These are phyloP conservation scores for Syncerus caffer DNA, from an alignment of 2,797 vertebrate genomes.

Conservation along the genomic window DNA sequence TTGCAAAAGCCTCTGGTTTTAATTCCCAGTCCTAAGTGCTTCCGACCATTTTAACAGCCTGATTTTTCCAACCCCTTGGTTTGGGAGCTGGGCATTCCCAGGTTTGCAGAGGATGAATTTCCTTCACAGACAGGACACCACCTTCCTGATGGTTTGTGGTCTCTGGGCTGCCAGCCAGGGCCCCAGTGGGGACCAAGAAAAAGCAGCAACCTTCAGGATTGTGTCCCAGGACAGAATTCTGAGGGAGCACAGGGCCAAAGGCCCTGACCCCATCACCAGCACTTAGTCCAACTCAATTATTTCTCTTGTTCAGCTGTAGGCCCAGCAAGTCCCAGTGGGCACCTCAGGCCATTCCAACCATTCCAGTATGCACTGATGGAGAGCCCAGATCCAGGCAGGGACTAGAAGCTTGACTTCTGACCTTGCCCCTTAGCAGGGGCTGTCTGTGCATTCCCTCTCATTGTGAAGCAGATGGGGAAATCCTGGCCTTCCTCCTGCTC, in stretches of 20 bases:
- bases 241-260: neutral
- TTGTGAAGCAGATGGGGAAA: neutral
- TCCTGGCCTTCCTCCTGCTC: neutral
- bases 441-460: neutral
- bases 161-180: neutral
- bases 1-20: constrained; percentile 49
- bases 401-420: constrained; percentile 16
- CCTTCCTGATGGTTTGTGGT: neutral
- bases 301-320: constrained; percentile 6
- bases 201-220: constrained; percentile 5
- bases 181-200: constrained; percentile 35
- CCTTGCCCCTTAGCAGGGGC: neutral
- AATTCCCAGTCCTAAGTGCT: constrained; percentile 18
- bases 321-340: neutral
- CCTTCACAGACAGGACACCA: neutral
- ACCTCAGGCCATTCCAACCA: neutral
- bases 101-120: constrained; percentile 31
- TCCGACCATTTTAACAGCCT: neutral
- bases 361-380: constrained; percentile 3
- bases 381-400: neutral
- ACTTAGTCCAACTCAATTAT: constrained; percentile 4
- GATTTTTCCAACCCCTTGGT: constrained; percentile 32
- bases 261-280: neutral
- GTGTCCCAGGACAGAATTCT: constrained; percentile 29
- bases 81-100: constrained; percentile 4